Conservation (phyloP, 2,797 vertebrate species). For the Aldrovandia affinis region DNA sequence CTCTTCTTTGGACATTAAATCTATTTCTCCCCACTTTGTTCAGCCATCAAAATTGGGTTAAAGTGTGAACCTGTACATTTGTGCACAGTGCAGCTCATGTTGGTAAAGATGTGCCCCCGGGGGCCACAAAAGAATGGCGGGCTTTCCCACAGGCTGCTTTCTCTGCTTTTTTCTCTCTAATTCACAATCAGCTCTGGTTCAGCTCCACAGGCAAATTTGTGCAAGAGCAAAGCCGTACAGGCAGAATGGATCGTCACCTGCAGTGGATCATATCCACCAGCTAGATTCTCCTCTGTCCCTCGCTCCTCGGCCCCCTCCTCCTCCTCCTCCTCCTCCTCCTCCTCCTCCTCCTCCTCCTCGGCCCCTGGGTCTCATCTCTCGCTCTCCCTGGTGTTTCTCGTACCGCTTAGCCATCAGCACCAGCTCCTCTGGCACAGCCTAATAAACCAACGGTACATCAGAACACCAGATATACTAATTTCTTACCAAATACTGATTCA, state of each 20-base stretch:
- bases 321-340: conserved; percentile 39
- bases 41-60: background rate
- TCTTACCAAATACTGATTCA: too few relatives aligned
- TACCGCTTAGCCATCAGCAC: conserved; percentile 88
- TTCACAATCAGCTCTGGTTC: background rate
- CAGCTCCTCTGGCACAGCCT: conserved; percentile 88
- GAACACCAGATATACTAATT: background rate
- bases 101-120: too few relatives aligned
- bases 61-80: background rate
- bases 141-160: background rate
- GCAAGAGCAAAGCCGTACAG: background rate
- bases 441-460: conserved; percentile 28
- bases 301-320: conserved; percentile 38
- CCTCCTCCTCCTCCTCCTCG: conserved; percentile 59
- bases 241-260: background rate
- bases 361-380: conserved; percentile 59
- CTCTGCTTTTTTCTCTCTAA: background rate
- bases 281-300: conserved; percentile 50
- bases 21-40: background rate
- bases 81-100: too few relatives aligned
- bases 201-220: background rate
- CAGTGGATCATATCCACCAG: conserved; percentile 54
- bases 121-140: too few relatives aligned
- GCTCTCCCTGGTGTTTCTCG: conserved; percentile 78
- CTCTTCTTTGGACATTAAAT: too few relatives aligned